Evolutionary conservation across 2,797 vertebrate genomes (phyloP), one percentile per base, ranked within the genome.

Genomic region (Aselliscus stoliczkanus): DNA sequence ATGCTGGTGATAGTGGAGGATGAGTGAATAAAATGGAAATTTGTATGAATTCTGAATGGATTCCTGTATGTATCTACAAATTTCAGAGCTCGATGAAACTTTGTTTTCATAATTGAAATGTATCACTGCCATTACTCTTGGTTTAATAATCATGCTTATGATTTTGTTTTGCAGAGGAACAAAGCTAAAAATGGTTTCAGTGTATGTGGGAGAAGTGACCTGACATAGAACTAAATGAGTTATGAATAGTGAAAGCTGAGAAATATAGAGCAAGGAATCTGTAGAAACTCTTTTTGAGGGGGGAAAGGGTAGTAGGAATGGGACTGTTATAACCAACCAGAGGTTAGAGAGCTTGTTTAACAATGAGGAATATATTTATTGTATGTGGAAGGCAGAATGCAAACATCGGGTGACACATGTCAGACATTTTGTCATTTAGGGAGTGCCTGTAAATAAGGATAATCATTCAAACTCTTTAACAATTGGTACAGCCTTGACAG

Each of bases 141-240:
- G 82, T 84, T 90, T 83, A 75, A 60, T 69, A 70, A 65, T 76
- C 39, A 70, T 52, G n/a, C 21, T 76, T 82, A 73, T 54, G 52
- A 47, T 88, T 95, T 70, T 65, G 39, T 58, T 76, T 77, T 93
- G 60, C 27, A 25, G 37, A 89, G 39, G 58, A 82, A 76, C 39
- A 83, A 92, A 75, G 42, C 23, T 89, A 93, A 85, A 95, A 60
- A 31, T 70, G 67, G 67, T 90, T 91, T 67, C 39, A 54, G 18
- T 84, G 9, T 76, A 29, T 86, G 9, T 58, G 60, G 52, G 44
- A 90, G 58, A 95, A 65, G 21, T 60, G 65, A 85, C 31, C 69
- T 83, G 52, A 73, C 7, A 4, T 72, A 11, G 34, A 85, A 77
- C 50, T 79, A 86, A 86, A 13, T 37, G 47, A 72, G 17, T 20